These are phyloP conservation scores for Centropyge bicolor DNA, from an alignment of 2,797 vertebrate species.

Conservation along the genomic window DNA sequence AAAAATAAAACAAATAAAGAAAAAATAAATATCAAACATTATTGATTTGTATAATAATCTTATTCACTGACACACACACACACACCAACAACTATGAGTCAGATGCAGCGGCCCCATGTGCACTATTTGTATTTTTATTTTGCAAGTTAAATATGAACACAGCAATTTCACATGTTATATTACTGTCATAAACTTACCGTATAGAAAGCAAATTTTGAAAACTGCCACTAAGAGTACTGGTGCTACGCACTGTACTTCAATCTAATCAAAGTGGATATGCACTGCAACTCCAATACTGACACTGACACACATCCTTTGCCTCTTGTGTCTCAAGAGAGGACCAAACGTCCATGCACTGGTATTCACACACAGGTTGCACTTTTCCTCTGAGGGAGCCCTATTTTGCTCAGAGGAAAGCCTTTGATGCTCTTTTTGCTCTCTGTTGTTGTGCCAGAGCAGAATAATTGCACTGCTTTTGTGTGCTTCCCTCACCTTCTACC, in stretches of 20 bases:
- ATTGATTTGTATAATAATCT: no score
- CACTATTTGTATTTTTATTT: background rate
- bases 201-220: background rate
- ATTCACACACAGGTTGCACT: constrained; percentile 82
- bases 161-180: no score
- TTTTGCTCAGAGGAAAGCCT: constrained; percentile 84
- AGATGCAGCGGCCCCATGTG: background rate
- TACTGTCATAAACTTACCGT: background rate
- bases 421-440: constrained; percentile 88
- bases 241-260: background rate
- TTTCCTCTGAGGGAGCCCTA: constrained; percentile 82
- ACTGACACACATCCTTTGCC: constrained; percentile 62
- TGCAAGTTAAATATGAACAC: background rate
- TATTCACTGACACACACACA: no score
- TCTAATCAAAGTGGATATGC: constrained; percentile 43
- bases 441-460: constrained; percentile 88
- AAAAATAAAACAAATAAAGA: no score
- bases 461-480: constrained; percentile 87
- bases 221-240: background rate
- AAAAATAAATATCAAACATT: no score
- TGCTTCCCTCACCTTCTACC: constrained; percentile 86
- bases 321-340: constrained; percentile 65
- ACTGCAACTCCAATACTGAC: constrained; percentile 26
- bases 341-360: constrained; percentile 77
- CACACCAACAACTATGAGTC: no score